Base-by-base conservation (phyloP, 2,888 invertebrate genomes). In the Caenorhabditis drosophilae region DNA sequence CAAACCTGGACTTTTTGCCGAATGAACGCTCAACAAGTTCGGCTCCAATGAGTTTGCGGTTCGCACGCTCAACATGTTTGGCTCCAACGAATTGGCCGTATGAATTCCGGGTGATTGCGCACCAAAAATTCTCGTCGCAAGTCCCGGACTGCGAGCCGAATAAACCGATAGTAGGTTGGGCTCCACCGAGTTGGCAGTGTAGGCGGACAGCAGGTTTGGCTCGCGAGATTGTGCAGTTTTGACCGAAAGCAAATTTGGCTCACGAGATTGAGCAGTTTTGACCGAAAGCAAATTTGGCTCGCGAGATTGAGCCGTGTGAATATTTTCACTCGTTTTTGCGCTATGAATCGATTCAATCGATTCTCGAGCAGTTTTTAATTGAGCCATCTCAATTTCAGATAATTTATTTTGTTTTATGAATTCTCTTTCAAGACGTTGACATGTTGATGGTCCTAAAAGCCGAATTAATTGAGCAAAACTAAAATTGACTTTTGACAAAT, bases 1-100 rank as follows among this genome's bases (percentile, higher is more conserved):
- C 23, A 44, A 4, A 3, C 44, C 52, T 16, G 52, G 52, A n/a
- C 44, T 44, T n/a, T 45, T 9, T 4, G 57, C 52, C 9, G 57
- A 45, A 20, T 42, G 27, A 6, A 55, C 64, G 15, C 26, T 44
- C 27, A 62, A 36, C 26, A 62, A 42, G 27, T 62, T 62, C 1
- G 62, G 62, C 22, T 62, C 62, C 31, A 52, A 20, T n/a, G 62
- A 61, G 22, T 61, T 54, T 23, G 62, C 62, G 16, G 62, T 62
- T 7, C 52, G 41, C 2, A 26, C 20, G 36, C 45, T 46, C 54
- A 58, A 20, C 16, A 63, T 49, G 23, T 58, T 58, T n/a, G 63
- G 63, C 27, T 63, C 63, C 12, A 31, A 27, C 2, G 34, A 25
- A 16, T 57, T 46, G 15, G 63, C 63, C 16, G 63, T 63, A 18